phyloP scores from a whole-genome alignment of 2,797 vertebrate genomes.

The Eurystomus glaucurus region DNA sequence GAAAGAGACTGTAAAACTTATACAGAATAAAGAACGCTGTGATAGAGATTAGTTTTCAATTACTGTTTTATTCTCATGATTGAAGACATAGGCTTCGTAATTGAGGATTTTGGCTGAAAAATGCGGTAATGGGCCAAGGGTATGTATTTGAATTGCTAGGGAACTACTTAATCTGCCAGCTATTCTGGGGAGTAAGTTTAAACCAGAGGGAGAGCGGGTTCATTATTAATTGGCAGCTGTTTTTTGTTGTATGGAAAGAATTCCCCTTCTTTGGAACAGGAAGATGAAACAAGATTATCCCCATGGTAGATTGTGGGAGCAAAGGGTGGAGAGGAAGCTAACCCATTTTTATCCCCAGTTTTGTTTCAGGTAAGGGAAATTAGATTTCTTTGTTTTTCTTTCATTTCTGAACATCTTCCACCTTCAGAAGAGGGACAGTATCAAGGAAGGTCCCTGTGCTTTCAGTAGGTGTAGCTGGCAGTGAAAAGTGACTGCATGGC shows the following conservation, averaged over 20 bases:
- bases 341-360: conserved; percentile 41
- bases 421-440: background rate
- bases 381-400: background rate
- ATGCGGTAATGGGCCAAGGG: background rate
- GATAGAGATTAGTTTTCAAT: background rate
- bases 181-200: background rate
- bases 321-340: conserved; percentile 21
- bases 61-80: conserved; percentile 61
- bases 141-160: background rate
- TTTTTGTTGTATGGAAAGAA: background rate
- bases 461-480: conserved; percentile 92
- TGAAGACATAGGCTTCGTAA: conserved; percentile 19
- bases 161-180: conserved; percentile 2
- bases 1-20: background rate
- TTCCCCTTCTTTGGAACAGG: conserved; percentile 1
- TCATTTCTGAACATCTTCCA: background rate
- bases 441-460: background rate
- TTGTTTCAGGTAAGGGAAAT: conserved; percentile 12
- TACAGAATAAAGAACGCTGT: background rate
- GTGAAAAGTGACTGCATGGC: conserved; percentile 93
- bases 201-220: background rate
- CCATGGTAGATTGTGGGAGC: conserved; percentile 23
- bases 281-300: conserved; percentile 20
- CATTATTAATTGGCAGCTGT: background rate
- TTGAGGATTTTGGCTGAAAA: background rate